phyloP scores from a whole-genome alignment of 2,888 invertebrate genomes.

The Apantesis nais region DNA sequence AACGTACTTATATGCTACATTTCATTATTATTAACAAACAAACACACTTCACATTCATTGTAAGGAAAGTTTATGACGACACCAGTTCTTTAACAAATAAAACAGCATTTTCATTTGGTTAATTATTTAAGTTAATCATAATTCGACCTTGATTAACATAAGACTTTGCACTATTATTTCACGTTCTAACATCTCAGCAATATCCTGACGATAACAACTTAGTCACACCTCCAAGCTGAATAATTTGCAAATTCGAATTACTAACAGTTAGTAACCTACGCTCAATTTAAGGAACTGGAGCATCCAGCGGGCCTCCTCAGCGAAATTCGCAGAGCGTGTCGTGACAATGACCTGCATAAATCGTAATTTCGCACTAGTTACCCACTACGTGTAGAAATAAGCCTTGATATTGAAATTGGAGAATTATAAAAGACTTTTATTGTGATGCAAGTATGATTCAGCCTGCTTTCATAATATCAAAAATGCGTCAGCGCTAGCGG shows the following conservation, averaged over 20 bases:
- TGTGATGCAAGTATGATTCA: neutral
- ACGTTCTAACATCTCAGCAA: neutral
- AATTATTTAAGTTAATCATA: neutral
- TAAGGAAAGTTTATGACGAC: neutral
- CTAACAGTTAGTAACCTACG: conserved; percentile 42
- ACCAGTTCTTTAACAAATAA: neutral
- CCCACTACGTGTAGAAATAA: neutral
- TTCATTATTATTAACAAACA: too few relatives aligned
- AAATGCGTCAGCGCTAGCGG: neutral
- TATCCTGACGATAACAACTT: conserved; percentile 9
- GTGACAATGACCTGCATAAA: conserved; percentile 53
- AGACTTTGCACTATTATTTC: neutral
- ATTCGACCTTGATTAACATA: neutral
- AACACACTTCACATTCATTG: neutral
- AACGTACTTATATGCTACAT: too few relatives aligned
- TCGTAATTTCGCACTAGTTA: conserved; percentile 22
- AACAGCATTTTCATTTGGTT: neutral
- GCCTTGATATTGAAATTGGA: neutral
- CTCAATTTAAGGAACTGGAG: conserved; percentile 50
- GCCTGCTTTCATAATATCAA: neutral
- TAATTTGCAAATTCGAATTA: conserved; percentile 28
- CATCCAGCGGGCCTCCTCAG: conserved; percentile 47
- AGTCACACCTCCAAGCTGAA: conserved; percentile 8
- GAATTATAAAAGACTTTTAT: neutral
- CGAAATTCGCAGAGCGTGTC: conserved; percentile 45